Evolutionary conservation across 2,797 vertebrate species (phyloP), one percentile per base, ranked within the genome.

Genomic region (Schizopygopsis pylzovi): DNA sequence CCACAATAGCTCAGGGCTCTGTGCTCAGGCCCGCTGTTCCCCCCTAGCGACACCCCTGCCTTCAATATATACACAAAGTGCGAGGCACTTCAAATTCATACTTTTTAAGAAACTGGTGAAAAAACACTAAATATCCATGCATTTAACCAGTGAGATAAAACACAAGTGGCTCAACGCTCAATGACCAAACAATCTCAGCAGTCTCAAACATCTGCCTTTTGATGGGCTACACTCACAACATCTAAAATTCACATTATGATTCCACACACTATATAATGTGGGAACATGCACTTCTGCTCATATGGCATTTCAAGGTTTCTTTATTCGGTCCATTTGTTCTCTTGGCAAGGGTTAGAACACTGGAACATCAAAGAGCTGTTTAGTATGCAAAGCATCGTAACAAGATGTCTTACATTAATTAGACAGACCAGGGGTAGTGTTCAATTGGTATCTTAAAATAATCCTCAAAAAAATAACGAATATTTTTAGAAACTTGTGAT

Each of bases 1-100:
- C n/a, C 72, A 28, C 37, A 70, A 20, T 22, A 70, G 37, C 8
- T 3, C 63, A 28, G 61, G 61, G 13, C 25, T 12, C 22, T 47
- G 43, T 10, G 16, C 45, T 49, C 43, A 10, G 45, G 5, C 18
- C 73, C 73, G 6, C 41, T 47, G 33, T 12, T 75, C n/a, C 13
- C n/a, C 25, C 9, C 47, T 52, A 80, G 59, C 41, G n/a, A 63
- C 25, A 25, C 78, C 78, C 13, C 78, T 80, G 78, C 59, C 39
- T 45, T 80, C 41, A 8, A 7, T 80, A 80, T 80, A 33, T 96
- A 98, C 95, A 96, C 93, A 95, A 96, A 97, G 96, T 97, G 96
- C 96, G 95, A 97, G 96, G 97, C 97, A 98, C 97, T 96, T 95
- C 93, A 96, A 94, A 80, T 92, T 95, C 97, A 98, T 96, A 96